Evolutionary conservation across 1,140 invertebrate genomes (phyloP).

Genomic region (Ceratina japonica): DNA sequence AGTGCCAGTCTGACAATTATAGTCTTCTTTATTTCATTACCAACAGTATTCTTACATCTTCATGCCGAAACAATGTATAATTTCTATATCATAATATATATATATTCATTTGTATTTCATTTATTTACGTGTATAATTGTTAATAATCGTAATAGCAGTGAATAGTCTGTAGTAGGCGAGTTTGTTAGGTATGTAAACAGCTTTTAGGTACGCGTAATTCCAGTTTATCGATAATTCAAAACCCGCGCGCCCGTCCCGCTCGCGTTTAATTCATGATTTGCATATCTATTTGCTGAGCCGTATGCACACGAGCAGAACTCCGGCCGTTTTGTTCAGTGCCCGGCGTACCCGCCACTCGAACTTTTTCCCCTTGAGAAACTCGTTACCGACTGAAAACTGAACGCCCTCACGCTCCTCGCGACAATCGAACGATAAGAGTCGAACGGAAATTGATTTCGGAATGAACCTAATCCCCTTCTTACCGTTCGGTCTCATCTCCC

Average conservation of each 20-base stretch:
- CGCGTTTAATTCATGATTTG: conserved; percentile 37
- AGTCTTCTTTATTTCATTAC: conserved; percentile 73
- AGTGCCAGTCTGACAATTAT: conserved; percentile 65
- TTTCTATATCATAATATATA: conserved; percentile 69
- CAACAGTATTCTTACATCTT: conserved; percentile 71
- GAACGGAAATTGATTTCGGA: conserved; percentile 22
- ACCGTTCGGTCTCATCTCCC: too few relatives aligned
- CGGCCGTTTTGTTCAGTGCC: background rate
- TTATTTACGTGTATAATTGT: conserved; percentile 60
- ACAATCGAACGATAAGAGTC: conserved; percentile 8
- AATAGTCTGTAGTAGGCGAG: conserved; percentile 71
- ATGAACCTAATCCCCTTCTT: background rate
- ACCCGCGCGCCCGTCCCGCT: conserved; percentile 22
- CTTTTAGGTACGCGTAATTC: conserved; percentile 64
- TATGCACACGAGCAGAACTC: background rate
- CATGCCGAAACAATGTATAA: conserved; percentile 71
- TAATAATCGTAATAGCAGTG: conserved; percentile 70
- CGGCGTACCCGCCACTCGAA: background rate
- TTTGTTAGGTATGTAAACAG: conserved; percentile 67
- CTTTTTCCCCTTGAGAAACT: conserved; percentile 1
- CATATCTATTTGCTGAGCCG: conserved; percentile 28
- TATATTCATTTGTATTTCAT: conserved; percentile 48
- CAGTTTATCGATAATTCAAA: conserved; percentile 64
- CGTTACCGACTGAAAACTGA: conserved; percentile 6
- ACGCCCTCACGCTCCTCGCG: background rate